phyloP scores from a whole-genome alignment of 1,140 invertebrate species.

The Wasmannia auropunctata region DNA sequence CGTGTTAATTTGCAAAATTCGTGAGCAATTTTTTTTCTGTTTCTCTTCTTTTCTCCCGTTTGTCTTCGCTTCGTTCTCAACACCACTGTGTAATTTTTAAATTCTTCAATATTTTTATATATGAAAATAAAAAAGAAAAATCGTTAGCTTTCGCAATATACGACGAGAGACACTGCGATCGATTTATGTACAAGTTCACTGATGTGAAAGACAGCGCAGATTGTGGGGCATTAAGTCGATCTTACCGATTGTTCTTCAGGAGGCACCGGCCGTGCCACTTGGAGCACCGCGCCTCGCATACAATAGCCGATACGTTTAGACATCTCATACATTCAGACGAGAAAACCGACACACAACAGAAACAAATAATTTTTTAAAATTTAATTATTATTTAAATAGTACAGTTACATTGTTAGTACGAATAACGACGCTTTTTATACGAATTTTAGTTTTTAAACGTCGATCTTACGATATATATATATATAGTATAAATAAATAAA shows the following conservation, averaged over 20 bases:
- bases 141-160: neutral
- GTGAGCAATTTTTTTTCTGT: neutral
- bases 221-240: slow-evolving; percentile 70
- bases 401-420: slow-evolving; percentile 82
- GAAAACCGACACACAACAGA: slow-evolving; percentile 66
- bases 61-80: neutral
- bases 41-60: neutral
- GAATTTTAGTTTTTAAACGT: slow-evolving; percentile 85
- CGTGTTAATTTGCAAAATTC: slow-evolving; percentile 7
- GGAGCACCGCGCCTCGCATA: slow-evolving; percentile 66
- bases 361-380: slow-evolving; percentile 82
- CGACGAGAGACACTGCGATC: neutral
- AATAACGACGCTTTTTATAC: slow-evolving; percentile 85
- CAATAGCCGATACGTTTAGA: slow-evolving; percentile 70
- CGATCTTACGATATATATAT: slow-evolving; percentile 80
- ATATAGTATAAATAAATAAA: slow-evolving; percentile 41
- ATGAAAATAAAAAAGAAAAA: neutral
- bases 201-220: slow-evolving; percentile 57
- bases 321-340: slow-evolving; percentile 72
- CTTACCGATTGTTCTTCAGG: slow-evolving; percentile 66
- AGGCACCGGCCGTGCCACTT: neutral
- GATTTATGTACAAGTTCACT: neutral
- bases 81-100: neutral
- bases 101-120: neutral
- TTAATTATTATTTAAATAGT: slow-evolving; percentile 82